Conservation (phyloP, 2,113 vertebrate genomes). For the Calypte anna region DNA sequence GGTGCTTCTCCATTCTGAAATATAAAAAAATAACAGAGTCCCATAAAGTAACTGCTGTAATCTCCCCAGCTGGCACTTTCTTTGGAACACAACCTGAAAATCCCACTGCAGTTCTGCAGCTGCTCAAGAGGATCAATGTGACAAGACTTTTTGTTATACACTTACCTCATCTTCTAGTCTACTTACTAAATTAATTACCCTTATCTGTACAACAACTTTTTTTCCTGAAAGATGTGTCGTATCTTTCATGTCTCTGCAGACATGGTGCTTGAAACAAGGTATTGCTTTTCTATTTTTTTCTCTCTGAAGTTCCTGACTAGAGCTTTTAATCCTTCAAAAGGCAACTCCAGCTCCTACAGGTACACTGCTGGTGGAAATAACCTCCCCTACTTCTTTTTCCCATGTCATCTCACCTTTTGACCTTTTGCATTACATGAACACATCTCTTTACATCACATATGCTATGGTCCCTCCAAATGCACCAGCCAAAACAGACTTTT, state of each 20-base stretch:
- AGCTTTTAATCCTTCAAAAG: background rate
- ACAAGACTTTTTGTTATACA: background rate
- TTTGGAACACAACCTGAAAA: background rate
- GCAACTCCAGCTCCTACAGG: background rate
- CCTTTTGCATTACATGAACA: background rate
- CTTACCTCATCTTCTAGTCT: background rate
- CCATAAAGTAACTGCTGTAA: rapidly evolving
- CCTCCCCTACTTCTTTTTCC: background rate
- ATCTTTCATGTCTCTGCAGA: background rate
- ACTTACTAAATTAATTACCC: background rate
- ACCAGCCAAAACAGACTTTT: background rate
- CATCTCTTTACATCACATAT: background rate
- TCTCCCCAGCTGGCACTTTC: background rate
- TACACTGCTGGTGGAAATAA: background rate
- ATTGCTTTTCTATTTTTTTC: background rate
- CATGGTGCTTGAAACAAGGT: background rate
- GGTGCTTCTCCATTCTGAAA: background rate
- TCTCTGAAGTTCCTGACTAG: background rate
- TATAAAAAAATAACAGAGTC: background rate
- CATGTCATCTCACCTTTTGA: background rate
- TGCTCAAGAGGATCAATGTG: background rate
- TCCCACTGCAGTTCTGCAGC: background rate
- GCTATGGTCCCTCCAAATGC: background rate
- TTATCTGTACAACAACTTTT: background rate
- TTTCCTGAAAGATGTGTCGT: background rate